Evolutionary conservation across 2,113 vertebrate genomes (phyloP).

Genomic region (Electrona antarctica): DNA sequence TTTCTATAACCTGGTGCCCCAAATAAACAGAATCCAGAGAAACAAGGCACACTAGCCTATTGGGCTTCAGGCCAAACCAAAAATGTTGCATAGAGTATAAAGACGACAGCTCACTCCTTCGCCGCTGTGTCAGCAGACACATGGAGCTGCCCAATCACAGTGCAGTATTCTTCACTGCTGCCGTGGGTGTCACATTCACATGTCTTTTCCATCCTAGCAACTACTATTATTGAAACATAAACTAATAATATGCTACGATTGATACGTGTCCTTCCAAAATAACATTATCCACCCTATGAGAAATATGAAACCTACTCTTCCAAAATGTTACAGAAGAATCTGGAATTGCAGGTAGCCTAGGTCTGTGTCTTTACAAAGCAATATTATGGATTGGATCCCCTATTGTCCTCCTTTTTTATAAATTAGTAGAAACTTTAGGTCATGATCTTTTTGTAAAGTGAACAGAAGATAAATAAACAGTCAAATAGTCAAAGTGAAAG

Average conservation of each 20-base stretch:
- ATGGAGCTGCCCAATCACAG: slow-evolving; percentile 81
- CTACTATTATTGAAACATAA: slow-evolving; percentile 15
- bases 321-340: no score
- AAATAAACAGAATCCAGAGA: slow-evolving; percentile 12
- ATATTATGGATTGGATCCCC: no score
- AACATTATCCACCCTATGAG: no score
- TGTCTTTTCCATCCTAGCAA: slow-evolving; percentile 63
- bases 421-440: no score
- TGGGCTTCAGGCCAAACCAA: background rate
- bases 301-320: no score
- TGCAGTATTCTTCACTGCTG: slow-evolving; percentile 82
- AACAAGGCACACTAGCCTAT: background rate
- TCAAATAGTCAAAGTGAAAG: no score
- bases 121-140: slow-evolving; percentile 74
- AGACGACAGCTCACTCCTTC: slow-evolving; percentile 81
- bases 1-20: slow-evolving; percentile 31
- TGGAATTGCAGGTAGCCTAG: no score
- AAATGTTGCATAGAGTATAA: slow-evolving; percentile 82
- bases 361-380: no score
- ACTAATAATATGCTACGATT: slow-evolving; percentile 13
- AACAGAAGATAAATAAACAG: no score
- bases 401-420: no score
- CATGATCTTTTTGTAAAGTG: no score
- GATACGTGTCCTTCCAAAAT: no score
- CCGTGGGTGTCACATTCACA: slow-evolving; percentile 79